Evolutionary conservation across 2,797 vertebrate genomes (phyloP).

Genomic region (Mormyrus proboscirostris): DNA sequence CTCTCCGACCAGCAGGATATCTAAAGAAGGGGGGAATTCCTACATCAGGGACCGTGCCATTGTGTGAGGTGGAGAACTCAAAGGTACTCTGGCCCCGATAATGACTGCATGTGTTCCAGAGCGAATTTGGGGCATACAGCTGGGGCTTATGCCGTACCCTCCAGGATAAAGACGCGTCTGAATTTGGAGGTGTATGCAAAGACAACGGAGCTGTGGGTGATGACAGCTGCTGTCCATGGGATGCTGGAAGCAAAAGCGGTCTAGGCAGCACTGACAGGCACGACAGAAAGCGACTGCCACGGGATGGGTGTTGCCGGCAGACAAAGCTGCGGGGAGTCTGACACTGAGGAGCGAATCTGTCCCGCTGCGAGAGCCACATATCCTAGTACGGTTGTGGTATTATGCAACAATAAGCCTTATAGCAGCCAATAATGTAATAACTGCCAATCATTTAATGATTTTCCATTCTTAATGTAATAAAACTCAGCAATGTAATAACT

Average conservation of each 20-base stretch:
- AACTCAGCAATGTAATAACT: not conserved
- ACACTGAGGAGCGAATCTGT: not conserved
- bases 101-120: not conserved
- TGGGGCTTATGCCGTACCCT: not conserved
- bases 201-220: not conserved
- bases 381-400: not conserved
- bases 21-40: not conserved
- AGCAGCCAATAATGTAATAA: not conserved
- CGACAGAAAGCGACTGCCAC: not conserved
- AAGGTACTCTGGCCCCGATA: not conserved
- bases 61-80: not conserved
- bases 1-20: not conserved
- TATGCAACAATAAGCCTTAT: not conserved
- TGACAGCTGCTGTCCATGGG: not conserved
- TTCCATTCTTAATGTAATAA: not conserved
- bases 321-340: not conserved
- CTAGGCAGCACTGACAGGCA: not conserved
- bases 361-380: not conserved
- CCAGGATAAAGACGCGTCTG: not conserved
- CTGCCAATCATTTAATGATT: not conserved
- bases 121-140: not conserved
- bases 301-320: not conserved
- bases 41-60: not conserved
- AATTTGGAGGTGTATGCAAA: not conserved
- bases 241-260: not conserved